Evolutionary conservation across 2,888 invertebrate genomes (phyloP).

Genomic region (Phalangium opilio): DNA sequence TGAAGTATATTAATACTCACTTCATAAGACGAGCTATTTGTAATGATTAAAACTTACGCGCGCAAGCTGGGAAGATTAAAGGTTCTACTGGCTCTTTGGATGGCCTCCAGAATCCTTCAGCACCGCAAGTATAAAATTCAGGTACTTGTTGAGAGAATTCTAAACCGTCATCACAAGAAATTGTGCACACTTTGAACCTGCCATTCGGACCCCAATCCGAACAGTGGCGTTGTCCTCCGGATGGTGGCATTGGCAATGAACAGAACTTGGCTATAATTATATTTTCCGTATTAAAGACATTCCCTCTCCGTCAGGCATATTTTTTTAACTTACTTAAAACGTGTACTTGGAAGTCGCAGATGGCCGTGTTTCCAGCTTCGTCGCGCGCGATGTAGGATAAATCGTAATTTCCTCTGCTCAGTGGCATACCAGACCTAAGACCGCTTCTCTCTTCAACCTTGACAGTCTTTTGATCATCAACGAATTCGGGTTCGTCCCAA

Average conservation of each 20-base stretch:
- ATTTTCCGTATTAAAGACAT: conserved; percentile 7
- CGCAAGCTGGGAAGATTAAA: conserved; percentile 78
- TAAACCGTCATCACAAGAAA: conserved; percentile 62
- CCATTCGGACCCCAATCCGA: conserved; percentile 94
- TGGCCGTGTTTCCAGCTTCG: conserved; percentile 76
- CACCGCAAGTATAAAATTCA: conserved; percentile 93
- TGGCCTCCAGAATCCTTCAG: conserved; percentile 94
- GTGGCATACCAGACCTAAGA: conserved; percentile 16
- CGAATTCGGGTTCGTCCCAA: conserved; percentile 84
- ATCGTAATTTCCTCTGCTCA: conserved; percentile 22
- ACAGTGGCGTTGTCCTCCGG: conserved; percentile 79
- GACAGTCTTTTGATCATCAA: conserved; percentile 45
- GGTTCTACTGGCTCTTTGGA: conserved; percentile 55
- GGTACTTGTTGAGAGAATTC: conserved; percentile 87
- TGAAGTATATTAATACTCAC: conserved; percentile 5
- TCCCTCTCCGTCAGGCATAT: neutral
- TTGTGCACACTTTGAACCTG: conserved; percentile 88
- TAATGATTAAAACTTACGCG: conserved; percentile 44
- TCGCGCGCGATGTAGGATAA: conserved; percentile 88
- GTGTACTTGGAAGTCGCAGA: conserved; percentile 79
- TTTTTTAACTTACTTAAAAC: conserved; percentile 46
- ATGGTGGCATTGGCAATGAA: conserved; percentile 68
- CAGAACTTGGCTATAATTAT: conserved; percentile 64
- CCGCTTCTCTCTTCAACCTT: conserved; percentile 18
- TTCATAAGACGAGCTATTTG: neutral